A percentile compares a stretch with the other conserved stretches of the same genome.
phyloP scores from a whole-genome alignment of 2,113 vertebrate species.

The Pagrus major region DNA sequence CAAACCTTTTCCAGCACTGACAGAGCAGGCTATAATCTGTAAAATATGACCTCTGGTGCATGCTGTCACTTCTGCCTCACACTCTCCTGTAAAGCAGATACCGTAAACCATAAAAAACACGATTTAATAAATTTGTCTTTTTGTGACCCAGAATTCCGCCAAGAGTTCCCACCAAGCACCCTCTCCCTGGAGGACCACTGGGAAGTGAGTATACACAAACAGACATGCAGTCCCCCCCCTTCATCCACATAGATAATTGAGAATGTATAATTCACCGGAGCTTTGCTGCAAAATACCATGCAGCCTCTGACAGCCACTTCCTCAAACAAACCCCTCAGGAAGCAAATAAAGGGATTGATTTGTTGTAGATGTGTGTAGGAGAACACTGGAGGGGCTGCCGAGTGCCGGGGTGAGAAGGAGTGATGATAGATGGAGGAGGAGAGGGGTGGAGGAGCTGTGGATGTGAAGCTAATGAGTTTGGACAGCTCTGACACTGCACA shows the following conservation, averaged over 20 bases:
- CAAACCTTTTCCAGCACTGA: no score
- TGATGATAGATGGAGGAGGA: conserved; percentile 74
- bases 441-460: conserved; percentile 60
- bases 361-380: conserved; percentile 72
- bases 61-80: background rate
- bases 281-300: conserved; percentile 52
- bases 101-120: background rate
- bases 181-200: conserved; percentile 95
- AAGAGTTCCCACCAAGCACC: conserved; percentile 95
- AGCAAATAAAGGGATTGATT: conserved; percentile 75
- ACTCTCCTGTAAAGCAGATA: no score
- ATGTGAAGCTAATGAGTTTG: conserved; percentile 76
- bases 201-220: conserved; percentile 91
- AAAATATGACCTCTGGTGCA: background rate
- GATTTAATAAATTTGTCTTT: conserved; percentile 38
- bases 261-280: conserved; percentile 68
- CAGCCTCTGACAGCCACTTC: conserved; percentile 61
- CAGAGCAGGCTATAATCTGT: no score
- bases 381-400: conserved; percentile 56
- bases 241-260: conserved; percentile 61
- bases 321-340: conserved; percentile 76
- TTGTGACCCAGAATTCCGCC: conserved; percentile 90
- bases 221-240: background rate
- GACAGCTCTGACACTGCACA: conserved; percentile 71
- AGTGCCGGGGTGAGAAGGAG: conserved; percentile 55